Evolutionary conservation across 2,888 invertebrate genomes (phyloP).

Genomic region (Luperina testacea): DNA sequence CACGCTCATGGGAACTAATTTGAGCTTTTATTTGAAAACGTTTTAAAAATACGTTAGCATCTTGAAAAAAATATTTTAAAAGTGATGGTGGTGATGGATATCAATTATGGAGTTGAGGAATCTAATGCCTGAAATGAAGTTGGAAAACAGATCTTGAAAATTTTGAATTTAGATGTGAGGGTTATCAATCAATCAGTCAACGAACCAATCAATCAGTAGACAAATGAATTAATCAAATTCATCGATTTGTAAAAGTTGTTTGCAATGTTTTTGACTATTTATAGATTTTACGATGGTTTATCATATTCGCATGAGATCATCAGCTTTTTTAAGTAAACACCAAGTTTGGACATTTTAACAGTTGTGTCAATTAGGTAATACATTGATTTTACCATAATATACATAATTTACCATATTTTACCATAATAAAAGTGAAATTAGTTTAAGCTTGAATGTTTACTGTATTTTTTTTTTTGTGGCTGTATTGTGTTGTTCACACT

Average conservation of each 20-base stretch:
- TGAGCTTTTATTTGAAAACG: slow-evolving; percentile 16
- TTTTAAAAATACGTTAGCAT: neutral
- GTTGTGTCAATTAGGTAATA: neutral
- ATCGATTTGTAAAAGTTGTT: slow-evolving; percentile 1
- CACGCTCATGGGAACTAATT: slow-evolving; percentile 46
- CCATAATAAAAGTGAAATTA: too few relatives aligned
- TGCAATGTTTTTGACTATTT: neutral
- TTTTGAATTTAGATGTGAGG: neutral
- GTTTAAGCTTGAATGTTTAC: too few relatives aligned
- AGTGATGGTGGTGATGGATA: neutral
- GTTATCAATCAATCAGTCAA: slow-evolving; percentile 18
- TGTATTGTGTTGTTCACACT: too few relatives aligned
- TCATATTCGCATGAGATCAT: neutral
- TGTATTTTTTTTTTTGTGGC: too few relatives aligned
- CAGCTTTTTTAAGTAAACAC: neutral
- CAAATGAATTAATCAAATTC: slow-evolving; percentile 15
- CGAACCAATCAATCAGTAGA: slow-evolving; percentile 4
- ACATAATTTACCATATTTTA: too few relatives aligned
- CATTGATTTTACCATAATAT: too few relatives aligned
- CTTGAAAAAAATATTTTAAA: neutral
- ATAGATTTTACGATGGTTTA: neutral
- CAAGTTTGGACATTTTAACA: neutral
- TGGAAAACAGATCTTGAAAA: neutral
- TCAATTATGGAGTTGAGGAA: neutral
- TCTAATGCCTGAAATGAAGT: neutral